Conservation (phyloP, 2,113 vertebrate species). For the Athene noctua region DNA sequence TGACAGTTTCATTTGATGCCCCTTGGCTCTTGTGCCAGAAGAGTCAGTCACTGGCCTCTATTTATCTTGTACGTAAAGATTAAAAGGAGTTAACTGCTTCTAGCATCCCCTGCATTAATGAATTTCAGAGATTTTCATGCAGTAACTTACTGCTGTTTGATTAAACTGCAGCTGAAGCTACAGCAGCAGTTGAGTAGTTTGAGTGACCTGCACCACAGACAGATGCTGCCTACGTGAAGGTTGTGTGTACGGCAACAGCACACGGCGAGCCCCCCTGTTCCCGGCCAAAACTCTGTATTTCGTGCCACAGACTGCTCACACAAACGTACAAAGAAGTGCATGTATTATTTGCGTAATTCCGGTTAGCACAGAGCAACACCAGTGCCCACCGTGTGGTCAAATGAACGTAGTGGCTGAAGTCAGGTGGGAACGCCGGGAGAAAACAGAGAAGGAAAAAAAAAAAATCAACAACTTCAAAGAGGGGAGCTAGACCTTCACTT, state of each 20-base stretch:
- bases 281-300: not conserved
- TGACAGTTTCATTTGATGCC: not conserved
- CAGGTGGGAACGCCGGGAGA: not conserved
- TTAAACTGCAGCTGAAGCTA: not conserved
- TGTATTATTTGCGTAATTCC: not conserved
- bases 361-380: not conserved
- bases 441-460: not conserved
- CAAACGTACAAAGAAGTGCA: fast-evolving
- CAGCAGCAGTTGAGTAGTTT: not conserved
- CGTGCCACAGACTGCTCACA: not conserved
- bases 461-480: not conserved
- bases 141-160: not conserved
- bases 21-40: not conserved
- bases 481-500: not conserved
- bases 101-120: not conserved
- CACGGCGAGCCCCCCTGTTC: fast-evolving
- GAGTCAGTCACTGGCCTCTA: not conserved
- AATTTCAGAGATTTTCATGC: not conserved
- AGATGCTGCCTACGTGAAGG: not conserved
- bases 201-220: not conserved
- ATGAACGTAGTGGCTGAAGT: not conserved
- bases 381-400: not conserved
- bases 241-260: not conserved
- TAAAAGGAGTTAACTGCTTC: not conserved
- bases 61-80: not conserved